phyloP scores from a whole-genome alignment of 2,113 vertebrate species.

The Passer montanus region DNA sequence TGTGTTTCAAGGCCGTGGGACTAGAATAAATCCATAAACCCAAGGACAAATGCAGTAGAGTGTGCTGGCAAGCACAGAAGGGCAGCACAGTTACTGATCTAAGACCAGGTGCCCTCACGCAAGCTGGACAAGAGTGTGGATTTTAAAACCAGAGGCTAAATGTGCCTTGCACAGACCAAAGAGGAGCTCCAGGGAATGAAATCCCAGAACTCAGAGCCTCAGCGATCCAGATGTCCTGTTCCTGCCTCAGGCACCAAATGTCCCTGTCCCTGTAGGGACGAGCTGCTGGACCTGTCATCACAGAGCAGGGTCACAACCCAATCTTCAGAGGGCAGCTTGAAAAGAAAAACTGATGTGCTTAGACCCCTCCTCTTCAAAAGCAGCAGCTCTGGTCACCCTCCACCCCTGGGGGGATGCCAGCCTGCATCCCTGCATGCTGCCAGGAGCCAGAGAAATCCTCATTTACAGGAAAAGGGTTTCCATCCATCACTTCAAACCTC shows the following conservation, averaged over 20 bases:
- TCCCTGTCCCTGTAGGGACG: neutral
- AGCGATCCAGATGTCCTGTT: rapidly evolving
- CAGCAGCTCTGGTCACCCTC: neutral
- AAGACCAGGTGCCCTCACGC: neutral
- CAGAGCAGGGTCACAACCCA: rapidly evolving
- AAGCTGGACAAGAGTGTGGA: neutral
- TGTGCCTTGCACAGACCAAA: neutral
- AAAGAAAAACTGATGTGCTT: neutral
- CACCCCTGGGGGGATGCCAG: neutral
- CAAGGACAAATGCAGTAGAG: neutral
- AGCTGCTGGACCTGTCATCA: rapidly evolving
- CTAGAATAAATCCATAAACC: neutral
- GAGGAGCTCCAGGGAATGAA: neutral
- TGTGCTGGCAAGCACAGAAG: neutral
- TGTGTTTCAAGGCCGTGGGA: rapidly evolving
- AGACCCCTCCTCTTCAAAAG: neutral
- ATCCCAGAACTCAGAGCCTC: neutral
- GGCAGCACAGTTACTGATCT: neutral
- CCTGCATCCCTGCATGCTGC: neutral
- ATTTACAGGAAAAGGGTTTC: neutral
- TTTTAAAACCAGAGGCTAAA: neutral
- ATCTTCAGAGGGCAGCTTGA: neutral
- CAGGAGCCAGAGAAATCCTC: neutral
- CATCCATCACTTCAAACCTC: neutral
- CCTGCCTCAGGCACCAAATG: neutral